phyloP scores from a whole-genome alignment of 2,888 invertebrate genomes.

The Drosophila meridiana region DNA sequence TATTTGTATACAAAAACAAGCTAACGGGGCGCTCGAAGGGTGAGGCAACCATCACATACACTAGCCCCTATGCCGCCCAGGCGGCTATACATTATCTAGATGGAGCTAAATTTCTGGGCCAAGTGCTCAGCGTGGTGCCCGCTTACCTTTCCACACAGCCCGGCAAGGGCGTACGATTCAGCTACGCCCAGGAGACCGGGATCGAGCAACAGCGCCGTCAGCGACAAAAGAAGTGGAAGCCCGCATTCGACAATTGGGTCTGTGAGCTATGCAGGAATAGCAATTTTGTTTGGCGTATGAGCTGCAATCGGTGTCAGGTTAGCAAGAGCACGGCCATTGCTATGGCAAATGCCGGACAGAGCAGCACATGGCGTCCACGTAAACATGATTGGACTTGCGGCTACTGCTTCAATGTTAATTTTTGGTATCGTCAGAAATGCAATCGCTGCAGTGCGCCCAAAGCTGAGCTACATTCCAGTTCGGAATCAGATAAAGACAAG shows the following conservation, averaged over 20 bases:
- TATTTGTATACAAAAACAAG: constrained; percentile 71
- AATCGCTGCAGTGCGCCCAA: constrained; percentile 62
- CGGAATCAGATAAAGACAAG: constrained; percentile 46
- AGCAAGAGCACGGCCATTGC: constrained; percentile 30
- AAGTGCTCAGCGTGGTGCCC: constrained; percentile 55
- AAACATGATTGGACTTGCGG: constrained; percentile 59
- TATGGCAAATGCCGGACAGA: not conserved
- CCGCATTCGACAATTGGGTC: constrained; percentile 67
- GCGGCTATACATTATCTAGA: constrained; percentile 52
- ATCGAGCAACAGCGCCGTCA: constrained; percentile 40
- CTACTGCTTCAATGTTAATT: constrained; percentile 60
- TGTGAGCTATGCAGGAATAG: constrained; percentile 63
- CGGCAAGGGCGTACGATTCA: constrained; percentile 54
- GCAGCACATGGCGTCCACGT: constrained; percentile 28
- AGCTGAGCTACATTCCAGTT: constrained; percentile 23
- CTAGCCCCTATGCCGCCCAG: constrained; percentile 56
- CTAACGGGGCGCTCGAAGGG: constrained; percentile 68
- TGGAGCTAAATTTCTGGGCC: constrained; percentile 57
- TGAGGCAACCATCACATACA: constrained; percentile 70
- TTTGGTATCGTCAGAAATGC: constrained; percentile 66
- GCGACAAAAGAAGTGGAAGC: constrained; percentile 61
- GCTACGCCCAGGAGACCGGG: constrained; percentile 45
- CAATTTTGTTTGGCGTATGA: constrained; percentile 70
- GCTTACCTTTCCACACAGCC: constrained; percentile 62
- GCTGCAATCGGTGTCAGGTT: constrained; percentile 62